Evolutionary conservation across 1,140 invertebrate genomes (phyloP), one percentile per base, ranked within the genome.

Genomic region (Melitaea cinxia): DNA sequence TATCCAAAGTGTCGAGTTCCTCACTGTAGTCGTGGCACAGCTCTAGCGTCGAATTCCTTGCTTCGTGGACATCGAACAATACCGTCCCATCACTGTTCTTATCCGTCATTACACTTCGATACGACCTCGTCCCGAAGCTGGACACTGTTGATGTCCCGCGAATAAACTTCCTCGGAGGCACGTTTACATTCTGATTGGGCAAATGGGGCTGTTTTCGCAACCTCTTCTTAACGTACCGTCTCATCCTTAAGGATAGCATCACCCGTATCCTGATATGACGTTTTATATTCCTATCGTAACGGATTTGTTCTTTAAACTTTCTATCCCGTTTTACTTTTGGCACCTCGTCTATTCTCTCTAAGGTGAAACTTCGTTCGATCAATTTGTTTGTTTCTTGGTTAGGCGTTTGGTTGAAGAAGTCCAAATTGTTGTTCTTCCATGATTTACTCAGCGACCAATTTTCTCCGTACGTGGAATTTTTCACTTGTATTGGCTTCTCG

Each of bases 261-360:
- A 92, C 90, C 7, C 91, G 62, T 47, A 92, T 91, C 30, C 88
- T 62, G 42, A 92, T 86, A 65, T 92, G 91, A 26, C 89, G 71
- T 56, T 92, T 92, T 15, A 92, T 91, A 59, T 92, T 88, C 55
- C 86, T 82, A 59, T 92, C 91, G 63, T 90, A 92, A 14, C 64
- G 74, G 30, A 91, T 37, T 47, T 91, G 87, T 49, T 92, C 91
- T 59, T 88, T 92, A 1, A 77, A 33, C 28, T 80, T 79, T 59
- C 80, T 89, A 10, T 81, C 80, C 42, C 79, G 85, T 69, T 75
- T 83, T 49, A 70, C 64, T 14, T 61, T 67, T 0, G 85, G 86
- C 12, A 83, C 67, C 59, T 89, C 88, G 50, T 90, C 85, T 70
- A 88, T 88, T 28, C 71, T 66, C 49, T 88, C 82, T 47, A 87